Evolutionary conservation across 2,113 vertebrate species (phyloP).

Genomic region (Otis tarda): DNA sequence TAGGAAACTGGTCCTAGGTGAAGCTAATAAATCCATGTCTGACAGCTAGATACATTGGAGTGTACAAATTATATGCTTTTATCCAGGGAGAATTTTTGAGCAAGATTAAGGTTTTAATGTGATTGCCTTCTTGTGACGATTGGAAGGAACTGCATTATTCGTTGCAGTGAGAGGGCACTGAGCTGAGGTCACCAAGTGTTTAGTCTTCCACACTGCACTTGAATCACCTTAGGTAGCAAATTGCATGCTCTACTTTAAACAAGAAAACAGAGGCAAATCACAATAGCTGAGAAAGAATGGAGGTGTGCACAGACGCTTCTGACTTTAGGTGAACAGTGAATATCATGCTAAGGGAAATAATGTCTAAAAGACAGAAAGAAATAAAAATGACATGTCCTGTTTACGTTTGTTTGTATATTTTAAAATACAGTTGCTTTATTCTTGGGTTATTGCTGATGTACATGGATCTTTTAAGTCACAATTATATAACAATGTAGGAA

Average conservation of each 20-base stretch:
- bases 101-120: slow-evolving; percentile 73
- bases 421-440: slow-evolving; percentile 41
- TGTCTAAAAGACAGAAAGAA: background rate
- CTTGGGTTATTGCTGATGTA: slow-evolving; percentile 2
- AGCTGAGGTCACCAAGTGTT: slow-evolving; percentile 47
- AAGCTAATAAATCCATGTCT: slow-evolving; percentile 67
- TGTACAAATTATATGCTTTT: slow-evolving; percentile 73
- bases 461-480: slow-evolving; percentile 9
- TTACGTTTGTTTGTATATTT: slow-evolving; percentile 37
- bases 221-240: slow-evolving; percentile 47
- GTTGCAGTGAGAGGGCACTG: slow-evolving; percentile 33
- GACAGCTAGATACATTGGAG: slow-evolving; percentile 51
- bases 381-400: slow-evolving; percentile 26
- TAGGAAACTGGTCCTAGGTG: slow-evolving; percentile 46
- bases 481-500: background rate
- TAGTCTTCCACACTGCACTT: slow-evolving; percentile 17
- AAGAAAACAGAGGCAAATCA: slow-evolving; percentile 23
- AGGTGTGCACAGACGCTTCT: background rate
- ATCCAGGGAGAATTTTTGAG: slow-evolving; percentile 59
- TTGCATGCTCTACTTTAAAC: slow-evolving; percentile 45
- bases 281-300: slow-evolving; percentile 7
- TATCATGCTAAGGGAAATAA: slow-evolving; percentile 1
- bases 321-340: slow-evolving; percentile 9
- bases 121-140: slow-evolving; percentile 71
- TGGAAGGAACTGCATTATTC: slow-evolving; percentile 61